phyloP scores from a whole-genome alignment of 2,113 vertebrate genomes.

The Varanus komodoensis region DNA sequence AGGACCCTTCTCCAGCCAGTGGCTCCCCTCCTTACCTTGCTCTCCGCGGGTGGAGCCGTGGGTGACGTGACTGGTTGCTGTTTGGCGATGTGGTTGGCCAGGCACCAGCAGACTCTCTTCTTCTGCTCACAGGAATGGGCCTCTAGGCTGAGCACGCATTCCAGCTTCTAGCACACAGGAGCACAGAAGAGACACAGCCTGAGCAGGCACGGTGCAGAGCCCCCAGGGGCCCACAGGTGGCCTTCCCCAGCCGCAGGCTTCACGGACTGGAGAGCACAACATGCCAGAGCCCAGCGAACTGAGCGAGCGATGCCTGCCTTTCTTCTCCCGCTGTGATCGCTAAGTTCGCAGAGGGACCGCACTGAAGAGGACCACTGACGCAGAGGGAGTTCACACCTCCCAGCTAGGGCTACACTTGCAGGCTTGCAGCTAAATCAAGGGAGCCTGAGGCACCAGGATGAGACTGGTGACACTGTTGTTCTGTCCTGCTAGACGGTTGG shows the following conservation, averaged over 20 bases:
- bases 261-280: too few relatives aligned
- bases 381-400: not conserved
- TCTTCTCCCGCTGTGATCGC: too few relatives aligned
- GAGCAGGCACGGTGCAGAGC: not conserved
- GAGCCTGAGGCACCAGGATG: too few relatives aligned
- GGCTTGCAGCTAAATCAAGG: not conserved
- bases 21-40: conserved; percentile 82
- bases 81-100: conserved; percentile 93
- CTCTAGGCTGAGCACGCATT: conserved; percentile 96
- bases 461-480: not conserved
- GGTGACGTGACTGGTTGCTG: conserved; percentile 74
- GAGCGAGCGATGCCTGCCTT: too few relatives aligned
- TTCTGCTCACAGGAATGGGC: conserved; percentile 94
- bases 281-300: too few relatives aligned
- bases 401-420: too few relatives aligned
- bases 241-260: too few relatives aligned
- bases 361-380: too few relatives aligned
- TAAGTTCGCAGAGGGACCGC: not conserved
- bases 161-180: conserved; percentile 88
- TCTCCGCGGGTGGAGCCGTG: conserved; percentile 74
- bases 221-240: not conserved
- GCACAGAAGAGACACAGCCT: conserved; percentile 71
- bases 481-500: not conserved
- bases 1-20: not conserved
- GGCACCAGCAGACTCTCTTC: conserved; percentile 93